Percentiles rank a stretch among this genome's conserved stretches.
phyloP scores from a whole-genome alignment of 2,113 vertebrate genomes.

The Lophochroa leadbeateri region DNA sequence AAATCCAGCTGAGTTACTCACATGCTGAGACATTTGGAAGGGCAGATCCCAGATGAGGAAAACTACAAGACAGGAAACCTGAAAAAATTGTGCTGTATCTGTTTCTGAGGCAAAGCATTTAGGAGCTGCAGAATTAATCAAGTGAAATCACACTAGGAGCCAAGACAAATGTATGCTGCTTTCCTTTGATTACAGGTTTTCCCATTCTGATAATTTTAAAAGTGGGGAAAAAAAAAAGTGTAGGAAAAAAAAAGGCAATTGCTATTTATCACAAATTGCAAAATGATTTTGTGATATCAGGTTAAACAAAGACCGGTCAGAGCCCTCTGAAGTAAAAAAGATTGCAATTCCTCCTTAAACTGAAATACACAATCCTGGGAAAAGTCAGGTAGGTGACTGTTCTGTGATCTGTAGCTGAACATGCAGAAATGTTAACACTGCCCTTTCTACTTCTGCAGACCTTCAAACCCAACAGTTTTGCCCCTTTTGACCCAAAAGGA shows the following conservation, averaged over 20 bases:
- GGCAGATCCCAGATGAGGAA: neutral
- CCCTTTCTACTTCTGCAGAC: slow-evolving; percentile 37
- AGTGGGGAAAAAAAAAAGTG: neutral
- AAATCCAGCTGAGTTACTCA: neutral
- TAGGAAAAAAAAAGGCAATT: neutral
- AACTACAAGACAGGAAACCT: neutral
- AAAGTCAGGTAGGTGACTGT: slow-evolving; percentile 13
- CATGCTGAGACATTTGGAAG: neutral
- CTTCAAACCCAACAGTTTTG: slow-evolving; percentile 41
- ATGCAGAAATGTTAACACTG: slow-evolving; percentile 44
- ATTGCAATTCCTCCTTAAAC: neutral
- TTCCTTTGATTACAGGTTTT: neutral
- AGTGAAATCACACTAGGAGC: neutral
- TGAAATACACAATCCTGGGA: neutral
- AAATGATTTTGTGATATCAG: neutral
- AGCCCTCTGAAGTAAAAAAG: neutral
- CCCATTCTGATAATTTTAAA: neutral
- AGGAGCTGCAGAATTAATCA: neutral
- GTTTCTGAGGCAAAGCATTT: neutral
- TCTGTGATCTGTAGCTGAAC: slow-evolving; percentile 20
- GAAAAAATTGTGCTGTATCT: neutral
- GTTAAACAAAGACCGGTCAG: neutral
- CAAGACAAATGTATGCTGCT: neutral
- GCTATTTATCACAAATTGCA: neutral
- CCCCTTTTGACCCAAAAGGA: slow-evolving; percentile 47